Evolutionary conservation across 1,140 invertebrate species (phyloP).

Genomic region (Yoshiicerus persimilis): DNA sequence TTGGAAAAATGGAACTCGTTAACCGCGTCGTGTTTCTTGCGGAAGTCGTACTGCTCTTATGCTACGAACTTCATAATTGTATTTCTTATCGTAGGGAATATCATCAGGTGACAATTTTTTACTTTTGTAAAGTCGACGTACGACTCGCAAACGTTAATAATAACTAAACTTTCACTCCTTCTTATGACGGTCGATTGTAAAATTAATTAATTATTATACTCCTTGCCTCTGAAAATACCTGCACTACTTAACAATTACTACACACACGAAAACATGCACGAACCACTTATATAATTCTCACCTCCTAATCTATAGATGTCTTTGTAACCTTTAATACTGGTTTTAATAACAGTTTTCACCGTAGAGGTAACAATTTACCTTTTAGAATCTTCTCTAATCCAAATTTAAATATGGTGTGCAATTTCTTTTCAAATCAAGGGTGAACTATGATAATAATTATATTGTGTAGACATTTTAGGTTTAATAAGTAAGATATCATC

Average conservation of each 20-base stretch:
- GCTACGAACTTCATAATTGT: background rate
- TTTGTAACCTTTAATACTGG: background rate
- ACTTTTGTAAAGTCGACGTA: conserved; percentile 13
- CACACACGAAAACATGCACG: background rate
- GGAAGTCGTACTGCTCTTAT: background rate
- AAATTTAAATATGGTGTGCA: background rate
- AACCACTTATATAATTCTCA: background rate
- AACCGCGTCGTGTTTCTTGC: background rate
- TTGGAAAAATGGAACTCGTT: background rate
- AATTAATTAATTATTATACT: background rate
- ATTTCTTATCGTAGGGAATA: background rate
- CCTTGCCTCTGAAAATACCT: background rate
- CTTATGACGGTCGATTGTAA: background rate
- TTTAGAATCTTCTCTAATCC: too few species aligned
- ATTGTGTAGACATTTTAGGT: background rate
- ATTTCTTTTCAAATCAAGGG: background rate
- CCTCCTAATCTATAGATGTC: background rate
- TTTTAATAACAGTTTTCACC: background rate
- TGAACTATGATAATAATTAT: background rate
- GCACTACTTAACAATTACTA: background rate
- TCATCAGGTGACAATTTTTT: conserved; percentile 8
- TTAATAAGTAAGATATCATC: background rate
- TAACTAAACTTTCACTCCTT: background rate
- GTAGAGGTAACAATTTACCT: too few species aligned
- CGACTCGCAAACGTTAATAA: background rate